A percentile compares a stretch with the other conserved stretches of the same genome.
Conservation (phyloP, 1,140 invertebrate species). For the Eumaeus atala region DNA sequence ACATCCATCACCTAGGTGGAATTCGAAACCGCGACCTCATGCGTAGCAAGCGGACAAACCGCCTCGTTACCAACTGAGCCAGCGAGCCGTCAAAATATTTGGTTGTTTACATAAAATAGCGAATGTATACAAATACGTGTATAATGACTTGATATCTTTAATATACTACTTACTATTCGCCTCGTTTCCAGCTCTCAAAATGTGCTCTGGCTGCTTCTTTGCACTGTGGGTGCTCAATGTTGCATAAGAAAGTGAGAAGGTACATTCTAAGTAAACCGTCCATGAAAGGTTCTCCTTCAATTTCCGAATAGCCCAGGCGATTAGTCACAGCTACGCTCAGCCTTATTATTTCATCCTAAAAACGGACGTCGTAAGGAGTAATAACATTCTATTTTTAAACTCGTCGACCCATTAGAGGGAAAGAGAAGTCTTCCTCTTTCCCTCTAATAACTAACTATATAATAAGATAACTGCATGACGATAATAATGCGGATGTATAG, state of each 20-base stretch:
- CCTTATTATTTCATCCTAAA: slow-evolving; percentile 36
- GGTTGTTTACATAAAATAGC: too few relatives aligned
- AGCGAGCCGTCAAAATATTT: too few relatives aligned
- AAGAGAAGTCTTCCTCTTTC: too few relatives aligned
- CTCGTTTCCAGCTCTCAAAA: slow-evolving; percentile 47
- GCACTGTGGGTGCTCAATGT: slow-evolving; percentile 56
- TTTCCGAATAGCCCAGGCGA: slow-evolving; percentile 46
- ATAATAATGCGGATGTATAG: too few relatives aligned
- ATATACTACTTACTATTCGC: slow-evolving; percentile 37
- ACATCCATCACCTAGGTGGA: too few relatives aligned
- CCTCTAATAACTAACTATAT: too few relatives aligned
- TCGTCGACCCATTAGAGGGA: not conserved
- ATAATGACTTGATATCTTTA: not conserved
- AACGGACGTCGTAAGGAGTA: slow-evolving; percentile 15
- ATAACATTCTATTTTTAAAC: not conserved
- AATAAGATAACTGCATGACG: not conserved
- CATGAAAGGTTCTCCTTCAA: slow-evolving; percentile 38
- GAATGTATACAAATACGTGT: too few relatives aligned
- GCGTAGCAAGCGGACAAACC: too few relatives aligned
- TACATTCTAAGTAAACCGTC: slow-evolving; percentile 53
- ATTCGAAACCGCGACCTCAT: too few relatives aligned
- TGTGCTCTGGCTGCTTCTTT: slow-evolving; percentile 41
- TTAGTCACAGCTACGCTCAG: slow-evolving; percentile 36
- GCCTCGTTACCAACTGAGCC: too few relatives aligned
- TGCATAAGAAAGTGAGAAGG: slow-evolving; percentile 65